phyloP scores from a whole-genome alignment of 1,140 invertebrate genomes.

The Chironomus tepperi region DNA sequence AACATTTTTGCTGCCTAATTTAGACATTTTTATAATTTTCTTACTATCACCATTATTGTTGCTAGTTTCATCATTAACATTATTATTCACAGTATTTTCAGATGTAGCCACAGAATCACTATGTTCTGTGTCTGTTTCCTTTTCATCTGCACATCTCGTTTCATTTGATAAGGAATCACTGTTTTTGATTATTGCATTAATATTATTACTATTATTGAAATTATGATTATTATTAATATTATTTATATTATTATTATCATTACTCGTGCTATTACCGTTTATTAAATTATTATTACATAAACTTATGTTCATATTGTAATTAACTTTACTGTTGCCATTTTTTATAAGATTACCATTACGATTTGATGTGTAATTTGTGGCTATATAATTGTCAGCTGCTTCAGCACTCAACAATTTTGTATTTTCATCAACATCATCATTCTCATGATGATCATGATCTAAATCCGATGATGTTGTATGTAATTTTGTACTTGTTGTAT shows the following conservation, averaged over 20 bases:
- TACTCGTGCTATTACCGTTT: neutral
- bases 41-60: conserved; percentile 11
- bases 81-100: conserved; percentile 4
- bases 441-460: neutral
- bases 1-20: conserved; percentile 19
- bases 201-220: neutral
- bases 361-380: neutral
- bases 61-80: neutral
- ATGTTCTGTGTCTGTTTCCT: neutral
- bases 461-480: neutral
- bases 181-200: conserved; percentile 20
- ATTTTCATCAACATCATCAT: conserved; percentile 13
- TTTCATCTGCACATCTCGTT: neutral
- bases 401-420: neutral
- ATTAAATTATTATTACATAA: neutral
- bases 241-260: neutral
- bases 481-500: conserved; percentile 3
- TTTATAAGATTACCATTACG: conserved; percentile 15
- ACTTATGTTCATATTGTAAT: conserved; percentile 11
- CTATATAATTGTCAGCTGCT: neutral
- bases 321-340: neutral
- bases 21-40: conserved; percentile 16
- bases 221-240: neutral
- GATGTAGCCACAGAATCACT: neutral
- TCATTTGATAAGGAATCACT: neutral